Base-by-base conservation (phyloP, 2,113 vertebrate species). In the Glaucomys volans region DNA sequence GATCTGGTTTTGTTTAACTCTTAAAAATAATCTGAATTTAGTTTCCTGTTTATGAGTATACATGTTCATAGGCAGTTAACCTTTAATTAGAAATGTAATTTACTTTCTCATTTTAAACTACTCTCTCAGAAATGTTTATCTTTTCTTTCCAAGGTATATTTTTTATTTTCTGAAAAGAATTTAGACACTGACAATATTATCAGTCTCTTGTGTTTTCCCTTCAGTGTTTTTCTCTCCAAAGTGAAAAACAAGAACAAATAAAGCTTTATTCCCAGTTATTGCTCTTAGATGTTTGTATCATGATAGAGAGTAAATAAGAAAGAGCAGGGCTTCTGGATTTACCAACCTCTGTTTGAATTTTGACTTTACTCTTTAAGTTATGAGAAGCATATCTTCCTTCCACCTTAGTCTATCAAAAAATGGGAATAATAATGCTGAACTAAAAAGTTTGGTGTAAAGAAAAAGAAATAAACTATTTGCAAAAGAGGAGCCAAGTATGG, bases 71-170 rank as follows among this genome's bases (percentile, higher is more conserved):
- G 59, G 11, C 71, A 52, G 83, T 40, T 57, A n/a, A 62, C 50
- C 32, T 95, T 91, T 54, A 89, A 30, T 62, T 85, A 40, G 69
- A 69, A 96, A 74, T n/a, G 67, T 42, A 89, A 76, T 59, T 86
- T 88, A 44, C 2, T 28, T 91, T 82, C 14, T 93, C 52, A 52
- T 93, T 59, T 84, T 94, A 93, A 91, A 69, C 26, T 74, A 9
- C 2, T 37, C 13, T 88, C 40, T 81, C 54, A 83, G 12, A 37
- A 71, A 42, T 75, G 28, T 11, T 71, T 72, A 69, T 88, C 2
- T 59, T 75, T 90, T 77, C 8, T 22, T 59, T 44, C 9, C 37
- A 80, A 35, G n/a, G 9, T 9, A 77, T 57, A 79, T 52, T 59
- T 80, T 59, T 79, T 32, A 72, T 93, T 91, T 92, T 87, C n/a